These are phyloP conservation scores for Heliconius erato DNA, from an alignment of 2,888 invertebrate species.

Conservation along the genomic window DNA sequence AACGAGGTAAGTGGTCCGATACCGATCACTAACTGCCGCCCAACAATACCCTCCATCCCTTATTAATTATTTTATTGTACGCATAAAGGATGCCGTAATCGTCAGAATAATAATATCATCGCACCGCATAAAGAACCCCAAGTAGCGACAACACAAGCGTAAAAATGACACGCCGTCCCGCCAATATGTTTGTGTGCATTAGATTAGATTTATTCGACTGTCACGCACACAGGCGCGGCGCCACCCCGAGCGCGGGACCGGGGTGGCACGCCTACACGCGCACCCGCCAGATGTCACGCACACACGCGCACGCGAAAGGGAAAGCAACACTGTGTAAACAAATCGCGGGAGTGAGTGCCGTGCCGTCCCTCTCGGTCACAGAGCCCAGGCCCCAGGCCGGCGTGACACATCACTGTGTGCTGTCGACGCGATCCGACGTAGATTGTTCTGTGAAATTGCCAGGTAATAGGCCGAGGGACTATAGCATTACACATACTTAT, in stretches of 20 bases:
- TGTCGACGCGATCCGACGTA: constrained; percentile 79
- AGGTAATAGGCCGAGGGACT: constrained; percentile 85
- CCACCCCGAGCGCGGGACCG: constrained; percentile 70
- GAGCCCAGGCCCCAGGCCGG: constrained; percentile 64
- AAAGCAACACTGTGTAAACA: constrained; percentile 85
- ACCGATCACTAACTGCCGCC: constrained; percentile 79
- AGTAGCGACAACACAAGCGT: constrained; percentile 85
- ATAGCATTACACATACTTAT: constrained; percentile 84
- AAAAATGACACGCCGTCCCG: constrained; percentile 84
- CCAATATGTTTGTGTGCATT: constrained; percentile 85
- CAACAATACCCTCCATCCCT: constrained; percentile 84
- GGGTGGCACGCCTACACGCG: constrained; percentile 73
- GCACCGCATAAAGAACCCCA: constrained; percentile 83
- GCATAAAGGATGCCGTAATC: constrained; percentile 86
- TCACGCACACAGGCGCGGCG: constrained; percentile 79
- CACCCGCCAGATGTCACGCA: constrained; percentile 82
- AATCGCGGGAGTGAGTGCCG: constrained; percentile 78
- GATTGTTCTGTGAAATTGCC: constrained; percentile 86
- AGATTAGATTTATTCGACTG: constrained; percentile 85
- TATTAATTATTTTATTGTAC: constrained; percentile 86
- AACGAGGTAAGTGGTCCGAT: constrained; percentile 78
- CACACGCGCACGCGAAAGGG: constrained; percentile 79
- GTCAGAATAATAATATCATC: constrained; percentile 86
- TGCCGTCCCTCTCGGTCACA: constrained; percentile 79
- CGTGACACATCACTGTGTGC: constrained; percentile 81